Conservation (phyloP, 2,797 vertebrate genomes). For the Phaenicophaeus curvirostris region DNA sequence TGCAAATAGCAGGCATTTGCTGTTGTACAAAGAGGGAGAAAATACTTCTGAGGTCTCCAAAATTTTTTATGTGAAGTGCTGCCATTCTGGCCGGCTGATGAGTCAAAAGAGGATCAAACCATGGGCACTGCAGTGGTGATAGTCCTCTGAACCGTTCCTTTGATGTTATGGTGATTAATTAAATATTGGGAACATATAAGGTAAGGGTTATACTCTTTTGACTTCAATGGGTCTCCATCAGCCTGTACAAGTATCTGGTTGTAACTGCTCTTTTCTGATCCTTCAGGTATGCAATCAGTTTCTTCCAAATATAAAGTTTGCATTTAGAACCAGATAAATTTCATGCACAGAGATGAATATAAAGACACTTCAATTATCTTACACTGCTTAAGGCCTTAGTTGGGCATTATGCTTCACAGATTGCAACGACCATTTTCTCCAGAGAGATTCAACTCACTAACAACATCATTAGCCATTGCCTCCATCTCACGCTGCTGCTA, state of each 20-base stretch:
- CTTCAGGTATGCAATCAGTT: not conserved
- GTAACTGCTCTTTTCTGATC: not conserved
- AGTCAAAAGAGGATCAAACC: not conserved
- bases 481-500: not conserved
- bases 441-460: not conserved
- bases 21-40: not conserved
- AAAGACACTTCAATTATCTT: not conserved
- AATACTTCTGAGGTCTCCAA: not conserved
- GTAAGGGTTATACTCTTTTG: not conserved
- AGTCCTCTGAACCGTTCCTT: not conserved
- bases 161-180: not conserved
- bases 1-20: not conserved
- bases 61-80: not conserved
- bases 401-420: not conserved
- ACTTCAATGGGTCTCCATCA: not conserved
- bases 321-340: not conserved
- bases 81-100: not conserved
- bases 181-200: accelerated
- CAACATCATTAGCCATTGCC: not conserved
- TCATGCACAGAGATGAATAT: not conserved
- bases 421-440: not conserved
- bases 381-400: not conserved
- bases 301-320: not conserved
- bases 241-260: not conserved
- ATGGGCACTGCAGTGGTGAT: not conserved